Evolutionary conservation across 2,113 vertebrate genomes (phyloP).

Genomic region (Rhegmatorhina hoffmannsi): DNA sequence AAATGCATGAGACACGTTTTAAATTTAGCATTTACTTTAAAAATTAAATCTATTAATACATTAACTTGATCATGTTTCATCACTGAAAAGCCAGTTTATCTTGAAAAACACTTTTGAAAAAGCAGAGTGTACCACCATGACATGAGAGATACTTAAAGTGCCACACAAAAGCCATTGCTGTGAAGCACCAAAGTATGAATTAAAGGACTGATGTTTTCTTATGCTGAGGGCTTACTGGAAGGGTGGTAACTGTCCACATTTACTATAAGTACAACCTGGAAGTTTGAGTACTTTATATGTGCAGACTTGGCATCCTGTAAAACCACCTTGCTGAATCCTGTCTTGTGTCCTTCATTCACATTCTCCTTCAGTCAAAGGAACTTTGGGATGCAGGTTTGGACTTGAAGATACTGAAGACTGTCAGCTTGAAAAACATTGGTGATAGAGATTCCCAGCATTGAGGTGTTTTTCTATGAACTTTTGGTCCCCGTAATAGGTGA

Average conservation of each 20-base stretch:
- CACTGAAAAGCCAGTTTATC: background rate
- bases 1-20: slow-evolving; percentile 5
- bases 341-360: background rate
- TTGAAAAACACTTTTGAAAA: background rate
- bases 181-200: background rate
- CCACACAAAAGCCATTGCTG: background rate
- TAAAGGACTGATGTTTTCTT: background rate
- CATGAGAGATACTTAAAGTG: background rate
- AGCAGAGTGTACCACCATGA: background rate
- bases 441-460: background rate
- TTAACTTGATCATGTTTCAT: slow-evolving; percentile 24
- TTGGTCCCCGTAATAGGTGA: background rate
- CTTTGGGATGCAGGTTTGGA: background rate
- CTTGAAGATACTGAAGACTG: background rate
- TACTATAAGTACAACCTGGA: background rate
- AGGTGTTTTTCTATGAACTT: background rate
- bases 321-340: background rate
- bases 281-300: background rate
- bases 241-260: background rate
- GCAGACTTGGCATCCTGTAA: background rate
- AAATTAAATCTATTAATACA: slow-evolving; percentile 14
- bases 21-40: slow-evolving; percentile 27
- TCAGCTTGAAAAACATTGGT: background rate
- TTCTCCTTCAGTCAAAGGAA: background rate
- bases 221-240: background rate